A percentile compares a stretch with the other conserved stretches of the same genome.
These are phyloP conservation scores for Phoenicopterus ruber DNA, from an alignment of 2,113 vertebrate species.

Conservation along the genomic window DNA sequence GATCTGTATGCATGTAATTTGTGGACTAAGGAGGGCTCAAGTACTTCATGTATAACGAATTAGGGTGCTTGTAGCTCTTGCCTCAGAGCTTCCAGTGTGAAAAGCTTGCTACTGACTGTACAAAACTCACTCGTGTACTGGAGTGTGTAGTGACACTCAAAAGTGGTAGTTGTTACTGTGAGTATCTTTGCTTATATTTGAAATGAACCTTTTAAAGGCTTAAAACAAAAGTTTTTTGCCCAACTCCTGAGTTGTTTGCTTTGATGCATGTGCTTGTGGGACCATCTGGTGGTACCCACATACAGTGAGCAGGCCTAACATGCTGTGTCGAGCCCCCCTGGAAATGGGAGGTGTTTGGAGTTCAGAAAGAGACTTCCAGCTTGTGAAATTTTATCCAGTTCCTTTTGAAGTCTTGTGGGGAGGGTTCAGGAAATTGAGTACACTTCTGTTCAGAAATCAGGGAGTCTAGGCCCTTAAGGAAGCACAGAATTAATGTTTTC, in stretches of 20 bases:
- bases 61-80: not conserved
- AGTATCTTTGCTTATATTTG: not conserved
- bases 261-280: not conserved
- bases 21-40: not conserved
- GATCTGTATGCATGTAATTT: not conserved
- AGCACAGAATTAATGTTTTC: not conserved
- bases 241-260: not conserved
- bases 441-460: not conserved
- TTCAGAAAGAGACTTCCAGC: not conserved
- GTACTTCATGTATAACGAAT: not conserved
- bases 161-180: not conserved
- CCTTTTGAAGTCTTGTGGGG: not conserved
- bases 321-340: not conserved
- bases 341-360: not conserved
- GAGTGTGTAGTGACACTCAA: not conserved
- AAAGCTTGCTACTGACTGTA: rapidly evolving
- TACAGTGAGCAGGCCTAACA: not conserved
- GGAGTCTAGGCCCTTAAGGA: not conserved
- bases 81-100: not conserved
- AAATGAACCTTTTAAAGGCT: not conserved
- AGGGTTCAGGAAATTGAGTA: not conserved
- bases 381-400: not conserved
- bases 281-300: rapidly evolving
- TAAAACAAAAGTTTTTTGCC: not conserved
- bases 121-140: not conserved